Base-by-base conservation (phyloP, 2,797 vertebrate genomes). In the Pitangus sulphuratus region DNA sequence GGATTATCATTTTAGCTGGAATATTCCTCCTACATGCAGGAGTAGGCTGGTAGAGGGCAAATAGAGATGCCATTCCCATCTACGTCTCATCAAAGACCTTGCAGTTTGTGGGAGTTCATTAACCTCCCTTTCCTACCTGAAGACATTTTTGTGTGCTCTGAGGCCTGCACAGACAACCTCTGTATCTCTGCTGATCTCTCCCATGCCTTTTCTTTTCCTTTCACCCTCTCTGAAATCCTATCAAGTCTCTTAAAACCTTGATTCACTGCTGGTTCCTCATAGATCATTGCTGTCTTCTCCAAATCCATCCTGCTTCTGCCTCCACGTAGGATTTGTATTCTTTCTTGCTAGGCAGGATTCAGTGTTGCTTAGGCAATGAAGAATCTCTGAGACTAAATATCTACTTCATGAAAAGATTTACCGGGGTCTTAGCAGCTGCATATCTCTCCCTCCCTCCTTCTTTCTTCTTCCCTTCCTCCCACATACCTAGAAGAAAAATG, bases 371-470 rank as follows among this genome's bases (percentile, higher is more conserved):
- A 25, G 12, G 20, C 7, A 61, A 18, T 11, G 4, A 42, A 48
- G 53, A 25, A 58, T 58, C 28, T 77, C 42, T 44, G 42, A 64
- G 6, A 8, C 12, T 26, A 15, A 39, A 19, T 53, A 58, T 44
- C 64, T 12, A 47, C 8, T 48, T 44, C 18, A 12, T 28, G 2
- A 64, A 68, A 68, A 68, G 33, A 26, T 40, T 15, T 65, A 12
- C 12, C 16, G 75, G 10, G 6, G 20, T 57, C 12, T 81, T 39
- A 33, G 26, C 8, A 45, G 61, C 25, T 22, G 15, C 16, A 3
- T 44, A 24, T 28, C 0, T 20, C 16, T 28, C 1, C 20, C 13
- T 18, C 3, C 12, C 17, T 30, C 15, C 5, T 26, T 26, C 14
- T 48, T 26, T 13, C 20, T 26, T 3, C 6, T 3, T 31, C 2